Evolutionary conservation across 37 sponge, comb jelly and placozoan species (phyloP).

Genomic region (Theonella swinhoei): DNA sequence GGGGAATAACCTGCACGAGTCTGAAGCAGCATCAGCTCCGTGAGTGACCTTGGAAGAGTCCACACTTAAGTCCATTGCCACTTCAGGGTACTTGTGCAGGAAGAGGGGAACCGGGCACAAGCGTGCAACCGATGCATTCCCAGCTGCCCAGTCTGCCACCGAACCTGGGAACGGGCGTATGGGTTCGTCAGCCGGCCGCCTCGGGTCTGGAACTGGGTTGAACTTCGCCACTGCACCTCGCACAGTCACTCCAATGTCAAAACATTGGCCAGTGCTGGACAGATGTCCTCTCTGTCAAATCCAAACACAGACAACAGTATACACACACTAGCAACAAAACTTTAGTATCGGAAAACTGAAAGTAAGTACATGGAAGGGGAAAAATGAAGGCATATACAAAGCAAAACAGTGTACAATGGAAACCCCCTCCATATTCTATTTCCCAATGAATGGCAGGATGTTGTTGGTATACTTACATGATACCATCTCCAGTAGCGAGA

Average conservation of each 20-base stretch:
- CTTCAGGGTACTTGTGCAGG: conserved; percentile 59
- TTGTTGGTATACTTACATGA: conserved; percentile 70
- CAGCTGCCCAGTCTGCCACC: conserved; percentile 67
- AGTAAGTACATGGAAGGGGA: neutral
- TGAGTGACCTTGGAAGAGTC: conserved; percentile 75
- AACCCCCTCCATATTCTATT: no score
- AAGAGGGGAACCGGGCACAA: conserved; percentile 76
- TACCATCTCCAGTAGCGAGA: conserved; percentile 81
- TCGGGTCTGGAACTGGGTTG: neutral
- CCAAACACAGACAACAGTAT: neutral
- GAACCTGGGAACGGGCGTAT: conserved; percentile 63
- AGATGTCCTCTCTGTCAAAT: conserved; percentile 72
- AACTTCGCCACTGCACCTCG: conserved; percentile 55
- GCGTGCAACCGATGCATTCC: conserved; percentile 89
- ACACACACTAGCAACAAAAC: neutral
- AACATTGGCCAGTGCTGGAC: conserved; percentile 79
- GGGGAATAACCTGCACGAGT: conserved; percentile 86
- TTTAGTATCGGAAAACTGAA: neutral
- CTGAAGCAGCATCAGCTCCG: conserved; percentile 64
- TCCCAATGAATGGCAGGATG: no score
- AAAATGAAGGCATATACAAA: no score
- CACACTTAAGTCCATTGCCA: conserved; percentile 71
- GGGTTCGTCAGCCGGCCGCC: neutral
- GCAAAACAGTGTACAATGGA: no score
- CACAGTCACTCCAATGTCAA: conserved; percentile 81